Percentiles rank a stretch among this genome's conserved stretches.
These are phyloP conservation scores for Bovichtus diacanthus DNA, from an alignment of 2,797 vertebrate genomes.

Conservation along the genomic window DNA sequence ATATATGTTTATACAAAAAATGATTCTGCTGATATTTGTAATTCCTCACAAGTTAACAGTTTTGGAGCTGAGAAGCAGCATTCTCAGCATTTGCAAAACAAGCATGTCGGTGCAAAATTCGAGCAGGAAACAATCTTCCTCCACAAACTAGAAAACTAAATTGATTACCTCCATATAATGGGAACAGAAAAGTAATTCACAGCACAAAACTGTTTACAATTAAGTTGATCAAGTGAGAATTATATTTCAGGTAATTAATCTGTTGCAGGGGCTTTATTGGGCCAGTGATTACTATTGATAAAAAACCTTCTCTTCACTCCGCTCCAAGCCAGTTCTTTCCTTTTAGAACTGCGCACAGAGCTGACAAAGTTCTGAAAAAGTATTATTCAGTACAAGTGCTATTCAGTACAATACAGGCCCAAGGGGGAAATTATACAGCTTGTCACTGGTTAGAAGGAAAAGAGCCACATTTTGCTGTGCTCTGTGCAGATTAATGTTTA, in stretches of 20 bases:
- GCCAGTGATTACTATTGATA: constrained; percentile 66
- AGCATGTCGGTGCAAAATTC: constrained; percentile 38
- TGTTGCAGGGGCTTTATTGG: constrained; percentile 26
- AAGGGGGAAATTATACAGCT: constrained; percentile 36
- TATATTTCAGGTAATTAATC: constrained; percentile 38
- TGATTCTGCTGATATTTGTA: constrained; percentile 22
- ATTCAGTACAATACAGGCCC: constrained; percentile 13
- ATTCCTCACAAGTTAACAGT: constrained; percentile 1
- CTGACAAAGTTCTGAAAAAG: constrained; percentile 52
- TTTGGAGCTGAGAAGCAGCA: not conserved
- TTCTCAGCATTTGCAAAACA: constrained; percentile 37
- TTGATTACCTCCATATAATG: constrained; percentile 32
- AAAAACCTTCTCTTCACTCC: constrained; percentile 12
- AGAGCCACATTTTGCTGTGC: constrained; percentile 40
- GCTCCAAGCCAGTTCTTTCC: constrained; percentile 27
- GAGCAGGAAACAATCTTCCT: constrained; percentile 7
- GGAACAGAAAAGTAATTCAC: constrained; percentile 17
- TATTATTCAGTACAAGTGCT: constrained; percentile 21
- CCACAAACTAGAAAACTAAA: not conserved
- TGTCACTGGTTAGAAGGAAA: constrained; percentile 45
- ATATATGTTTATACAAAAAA: not conserved
- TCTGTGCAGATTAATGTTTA: constrained; percentile 58
- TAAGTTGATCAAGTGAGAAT: constrained; percentile 39
- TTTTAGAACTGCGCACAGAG: constrained; percentile 36
- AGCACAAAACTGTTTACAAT: constrained; percentile 34